Conservation (phyloP, 2,888 invertebrate species). For the Dioctria rufipes region DNA sequence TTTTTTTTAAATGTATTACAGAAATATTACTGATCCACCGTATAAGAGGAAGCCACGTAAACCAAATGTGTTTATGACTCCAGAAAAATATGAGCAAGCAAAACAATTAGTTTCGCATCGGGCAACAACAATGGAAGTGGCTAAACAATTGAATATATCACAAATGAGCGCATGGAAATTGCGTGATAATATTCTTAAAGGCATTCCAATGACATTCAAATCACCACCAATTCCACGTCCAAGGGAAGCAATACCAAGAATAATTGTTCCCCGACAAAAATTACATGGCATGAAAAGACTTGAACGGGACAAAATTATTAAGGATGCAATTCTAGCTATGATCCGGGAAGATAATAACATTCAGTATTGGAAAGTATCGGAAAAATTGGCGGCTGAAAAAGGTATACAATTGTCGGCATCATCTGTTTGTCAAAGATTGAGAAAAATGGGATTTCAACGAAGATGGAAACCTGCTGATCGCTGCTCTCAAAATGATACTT, state of each 20-base stretch:
- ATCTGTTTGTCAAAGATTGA: conserved; percentile 70
- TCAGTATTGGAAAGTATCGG: conserved; percentile 70
- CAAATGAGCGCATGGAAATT: conserved; percentile 71
- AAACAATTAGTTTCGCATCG: conserved; percentile 69
- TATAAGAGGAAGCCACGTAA: conserved; percentile 68
- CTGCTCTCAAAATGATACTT: background rate
- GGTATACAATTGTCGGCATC: conserved; percentile 70
- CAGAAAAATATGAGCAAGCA: conserved; percentile 68
- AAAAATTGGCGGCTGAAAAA: conserved; percentile 68
- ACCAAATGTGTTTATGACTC: conserved; percentile 70
- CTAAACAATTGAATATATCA: conserved; percentile 69
- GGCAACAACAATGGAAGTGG: conserved; percentile 70
- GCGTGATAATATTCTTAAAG: conserved; percentile 70
- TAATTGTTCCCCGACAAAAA: conserved; percentile 63
- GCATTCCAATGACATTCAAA: conserved; percentile 68
- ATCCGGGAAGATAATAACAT: conserved; percentile 70
- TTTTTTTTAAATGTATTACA: background rate
- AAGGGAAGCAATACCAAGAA: conserved; percentile 36
- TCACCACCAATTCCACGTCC: conserved; percentile 22
- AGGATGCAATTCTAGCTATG: conserved; percentile 69
- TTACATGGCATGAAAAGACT: conserved; percentile 69
- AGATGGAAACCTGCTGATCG: conserved; percentile 65
- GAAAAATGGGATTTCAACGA: conserved; percentile 70
- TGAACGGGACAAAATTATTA: conserved; percentile 68
- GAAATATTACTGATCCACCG: conserved; percentile 15